Evolutionary conservation across 2,888 invertebrate species (phyloP), one percentile per base, ranked within the genome.

Genomic region (Acronicta leporina): DNA sequence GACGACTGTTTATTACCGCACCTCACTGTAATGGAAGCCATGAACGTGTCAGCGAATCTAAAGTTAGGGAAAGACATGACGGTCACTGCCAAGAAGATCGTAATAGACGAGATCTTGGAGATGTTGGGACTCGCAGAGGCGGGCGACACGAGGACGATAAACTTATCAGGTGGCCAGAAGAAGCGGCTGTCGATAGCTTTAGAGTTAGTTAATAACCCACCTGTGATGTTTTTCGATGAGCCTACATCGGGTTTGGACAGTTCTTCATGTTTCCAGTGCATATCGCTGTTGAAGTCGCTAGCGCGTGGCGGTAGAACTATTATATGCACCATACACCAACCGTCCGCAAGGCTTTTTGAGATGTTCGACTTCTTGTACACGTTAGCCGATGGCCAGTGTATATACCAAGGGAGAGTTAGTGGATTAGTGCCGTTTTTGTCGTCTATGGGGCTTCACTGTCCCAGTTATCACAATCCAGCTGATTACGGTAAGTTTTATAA

Each of bases 181-280:
- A 99, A 99, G 88, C 95, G 98, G 60, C 94, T 98, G 67, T 98
- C 98, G 7, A 98, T 99, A 83, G 98, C 98, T 54, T 92, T 98
- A 85, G 98, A 99, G 92, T 95, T 99, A 87, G 98, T 99, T 50
- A 98, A 98, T 91, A 98, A 99, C 94, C 99, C 99, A 25, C 99
- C 99, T 70, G 98, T 99, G 65, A 99, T 99, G 98, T 99, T 99
- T 91, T 98, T 99, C 86, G 99, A 99, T 84, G 99, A 99, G 89
- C 99, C 99, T 2, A 97, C 97, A 42, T 97, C 98, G 82, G 99
- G 99, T 15, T 93, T 99, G 88, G 99, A 99, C 88, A 98, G 98
- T 87, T 98, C 98, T 40, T 97, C 98, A 52, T 98, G 98, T 94
- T 98, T 98, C 94, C 98, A 98, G 91, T 97, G 98, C 89, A 96